Evolutionary conservation across 2,113 vertebrate genomes (phyloP).

Genomic region (Neoarius graeffei): DNA sequence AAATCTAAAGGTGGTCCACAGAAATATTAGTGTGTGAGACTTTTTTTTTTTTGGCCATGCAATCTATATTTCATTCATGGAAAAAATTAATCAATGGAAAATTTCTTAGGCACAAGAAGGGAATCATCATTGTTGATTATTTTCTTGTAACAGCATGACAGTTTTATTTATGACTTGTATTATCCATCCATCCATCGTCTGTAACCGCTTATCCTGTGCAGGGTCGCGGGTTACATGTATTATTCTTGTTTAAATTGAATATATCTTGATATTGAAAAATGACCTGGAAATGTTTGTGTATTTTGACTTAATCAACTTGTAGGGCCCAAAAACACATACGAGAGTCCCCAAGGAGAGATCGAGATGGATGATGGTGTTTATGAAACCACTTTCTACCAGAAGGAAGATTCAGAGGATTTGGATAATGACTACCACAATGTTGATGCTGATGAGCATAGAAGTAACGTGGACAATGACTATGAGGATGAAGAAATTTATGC

Average conservation of each 20-base stretch:
- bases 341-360: neutral
- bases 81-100: too few relatives aligned
- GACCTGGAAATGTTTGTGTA: neutral
- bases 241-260: neutral
- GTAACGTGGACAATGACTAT: neutral
- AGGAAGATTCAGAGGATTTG: neutral
- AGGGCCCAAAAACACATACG: neutral
- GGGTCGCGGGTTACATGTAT: neutral
- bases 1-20: too few relatives aligned
- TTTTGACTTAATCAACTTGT: neutral
- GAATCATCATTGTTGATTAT: too few relatives aligned
- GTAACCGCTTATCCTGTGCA: too few relatives aligned
- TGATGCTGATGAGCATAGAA: neutral
- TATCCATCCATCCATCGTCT: too few relatives aligned
- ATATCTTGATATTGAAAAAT: neutral
- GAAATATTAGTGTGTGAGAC: too few relatives aligned
- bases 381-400: neutral
- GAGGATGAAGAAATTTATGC: slow-evolving; percentile 18
- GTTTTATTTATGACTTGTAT: too few relatives aligned
- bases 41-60: too few relatives aligned
- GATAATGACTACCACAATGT: slow-evolving; percentile 11
- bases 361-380: neutral
- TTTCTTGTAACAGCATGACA: too few relatives aligned
- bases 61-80: too few relatives aligned
- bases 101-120: too few relatives aligned